Evolutionary conservation across 2,888 invertebrate species (phyloP).

Genomic region (Rhamnusium bicolor): DNA sequence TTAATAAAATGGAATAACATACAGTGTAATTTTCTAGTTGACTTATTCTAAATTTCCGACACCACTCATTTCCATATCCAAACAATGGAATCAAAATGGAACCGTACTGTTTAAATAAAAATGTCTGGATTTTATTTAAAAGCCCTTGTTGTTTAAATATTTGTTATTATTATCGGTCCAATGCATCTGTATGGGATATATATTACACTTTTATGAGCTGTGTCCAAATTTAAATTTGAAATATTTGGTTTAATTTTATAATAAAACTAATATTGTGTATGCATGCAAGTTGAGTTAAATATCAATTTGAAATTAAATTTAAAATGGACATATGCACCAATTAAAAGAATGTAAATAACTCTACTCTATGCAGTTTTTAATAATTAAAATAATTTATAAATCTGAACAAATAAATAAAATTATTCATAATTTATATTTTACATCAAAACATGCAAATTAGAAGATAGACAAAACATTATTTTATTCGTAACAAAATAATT

Average conservation of each 20-base stretch:
- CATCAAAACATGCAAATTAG: too few relatives aligned
- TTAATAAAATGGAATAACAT: constrained; percentile 43
- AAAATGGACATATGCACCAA: too few relatives aligned
- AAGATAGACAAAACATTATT: too few relatives aligned
- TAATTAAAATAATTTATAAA: too few relatives aligned
- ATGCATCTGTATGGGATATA: neutral
- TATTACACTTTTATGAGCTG: constrained; percentile 7
- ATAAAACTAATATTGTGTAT: too few relatives aligned
- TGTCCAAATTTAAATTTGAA: neutral
- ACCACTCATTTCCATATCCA: constrained; percentile 48
- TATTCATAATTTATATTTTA: too few relatives aligned
- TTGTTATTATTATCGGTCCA: neutral
- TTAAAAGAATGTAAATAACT: too few relatives aligned
- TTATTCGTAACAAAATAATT: too few relatives aligned
- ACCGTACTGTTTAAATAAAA: neutral
- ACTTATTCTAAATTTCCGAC: constrained; percentile 44
- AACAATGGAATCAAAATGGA: constrained; percentile 45
- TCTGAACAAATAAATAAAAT: too few relatives aligned
- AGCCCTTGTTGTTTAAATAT: constrained; percentile 24
- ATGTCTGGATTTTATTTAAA: neutral
- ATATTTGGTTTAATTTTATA: neutral
- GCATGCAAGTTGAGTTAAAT: too few relatives aligned
- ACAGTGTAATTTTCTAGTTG: constrained; percentile 47
- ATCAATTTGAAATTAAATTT: too few relatives aligned
- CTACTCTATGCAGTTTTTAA: too few relatives aligned